phyloP scores from a whole-genome alignment of 2,888 invertebrate genomes.

The Drosophila suboccidentalis region DNA sequence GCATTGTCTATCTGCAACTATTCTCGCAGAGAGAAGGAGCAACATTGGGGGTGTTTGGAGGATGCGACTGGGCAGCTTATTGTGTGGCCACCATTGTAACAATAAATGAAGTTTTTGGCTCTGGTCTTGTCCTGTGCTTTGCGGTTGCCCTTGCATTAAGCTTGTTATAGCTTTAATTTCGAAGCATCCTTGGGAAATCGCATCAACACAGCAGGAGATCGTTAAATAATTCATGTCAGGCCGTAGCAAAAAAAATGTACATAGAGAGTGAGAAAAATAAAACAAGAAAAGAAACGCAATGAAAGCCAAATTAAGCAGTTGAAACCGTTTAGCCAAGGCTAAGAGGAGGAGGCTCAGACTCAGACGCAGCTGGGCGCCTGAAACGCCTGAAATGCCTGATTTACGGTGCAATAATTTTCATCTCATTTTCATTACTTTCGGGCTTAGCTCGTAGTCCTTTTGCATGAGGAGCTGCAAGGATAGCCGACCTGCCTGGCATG shows the following conservation, averaged over 20 bases:
- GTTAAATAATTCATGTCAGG: constrained; percentile 82
- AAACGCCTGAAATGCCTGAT: constrained; percentile 53
- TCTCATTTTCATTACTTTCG: constrained; percentile 80
- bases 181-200: constrained; percentile 73
- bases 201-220: constrained; percentile 81
- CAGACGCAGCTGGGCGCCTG: constrained; percentile 67
- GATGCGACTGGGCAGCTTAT: constrained; percentile 43
- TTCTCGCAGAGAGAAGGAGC: not conserved
- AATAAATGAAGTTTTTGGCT: constrained; percentile 71
- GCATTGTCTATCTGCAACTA: constrained; percentile 36
- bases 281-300: constrained; percentile 66
- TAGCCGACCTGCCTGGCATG: constrained; percentile 3
- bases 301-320: constrained; percentile 83
- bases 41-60: not conserved
- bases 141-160: constrained; percentile 71
- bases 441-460: constrained; percentile 54
- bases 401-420: constrained; percentile 81
- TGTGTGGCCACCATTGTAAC: constrained; percentile 69
- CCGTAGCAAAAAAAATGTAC: constrained; percentile 31
- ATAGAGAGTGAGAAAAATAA: constrained; percentile 21
- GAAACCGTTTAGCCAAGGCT: constrained; percentile 68
- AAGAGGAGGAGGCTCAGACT: constrained; percentile 9
- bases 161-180: constrained; percentile 78
- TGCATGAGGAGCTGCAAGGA: constrained; percentile 45
- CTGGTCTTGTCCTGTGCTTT: constrained; percentile 35